Conservation (phyloP, 2,113 vertebrate species). For the Gnathochromis pfefferi region DNA sequence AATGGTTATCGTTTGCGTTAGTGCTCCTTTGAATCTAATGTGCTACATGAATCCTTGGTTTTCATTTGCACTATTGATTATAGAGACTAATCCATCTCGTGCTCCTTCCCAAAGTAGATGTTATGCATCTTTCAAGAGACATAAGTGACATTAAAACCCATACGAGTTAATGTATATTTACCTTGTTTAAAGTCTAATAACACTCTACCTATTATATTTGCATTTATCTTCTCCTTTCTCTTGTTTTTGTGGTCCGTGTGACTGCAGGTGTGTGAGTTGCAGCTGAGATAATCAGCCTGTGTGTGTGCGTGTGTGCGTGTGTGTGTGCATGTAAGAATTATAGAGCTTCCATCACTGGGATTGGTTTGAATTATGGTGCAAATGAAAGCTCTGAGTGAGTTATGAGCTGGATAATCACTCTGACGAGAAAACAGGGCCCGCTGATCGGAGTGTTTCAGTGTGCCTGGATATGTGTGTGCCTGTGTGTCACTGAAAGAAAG, state of each 20-base stretch:
- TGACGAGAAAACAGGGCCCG: constrained; percentile 44
- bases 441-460: constrained; percentile 18
- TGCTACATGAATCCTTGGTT: not conserved
- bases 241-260: constrained; percentile 4
- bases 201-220: not conserved
- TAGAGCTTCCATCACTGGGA: constrained; percentile 31
- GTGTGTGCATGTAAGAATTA: constrained; percentile 35
- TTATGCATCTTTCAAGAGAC: not conserved
- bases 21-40: not conserved
- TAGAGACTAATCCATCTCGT: not conserved
- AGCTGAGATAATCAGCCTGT: constrained; percentile 48
- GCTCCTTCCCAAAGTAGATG: not conserved
- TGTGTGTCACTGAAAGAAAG: not conserved
- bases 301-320: not conserved
- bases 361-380: constrained; percentile 54
- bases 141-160: not conserved
- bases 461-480: not conserved
- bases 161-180: not conserved
- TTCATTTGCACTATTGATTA: not conserved
- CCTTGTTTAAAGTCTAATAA: not conserved
- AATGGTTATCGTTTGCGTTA: not conserved
- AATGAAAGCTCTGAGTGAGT: constrained; percentile 63
- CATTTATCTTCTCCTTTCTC: not conserved
- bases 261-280: constrained; percentile 51
- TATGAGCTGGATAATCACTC: constrained; percentile 64